Base-by-base conservation (phyloP, 2,888 invertebrate species). In the Acrobasis consociella region DNA sequence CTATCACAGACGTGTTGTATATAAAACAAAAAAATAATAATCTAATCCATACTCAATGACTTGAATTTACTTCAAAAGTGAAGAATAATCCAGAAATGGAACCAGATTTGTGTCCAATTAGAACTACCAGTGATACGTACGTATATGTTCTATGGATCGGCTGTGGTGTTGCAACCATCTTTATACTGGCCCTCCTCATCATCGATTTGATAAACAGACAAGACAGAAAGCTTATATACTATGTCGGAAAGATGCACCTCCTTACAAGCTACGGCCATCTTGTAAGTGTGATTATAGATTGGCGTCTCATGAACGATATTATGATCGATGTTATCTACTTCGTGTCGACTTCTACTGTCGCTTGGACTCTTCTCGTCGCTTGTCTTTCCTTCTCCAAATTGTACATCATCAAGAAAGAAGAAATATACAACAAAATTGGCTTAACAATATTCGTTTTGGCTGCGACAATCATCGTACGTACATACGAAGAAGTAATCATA, bases 341-440 rank as follows among this genome's bases (percentile, higher is more conserved):
- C n/a, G 8, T 56, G 5, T 42, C 56, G 2, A 56, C 56, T 10
- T 22, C 42, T 13, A 56, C 56, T 11, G 42, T 42, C 11, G 22
- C 42, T 7, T 56, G 56, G 42, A 56, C 42, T 5, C 22, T 42
- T 5, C 13, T 56, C 5, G 42, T 56, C 7, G 42, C 56, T 8
- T 56, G 56, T 56, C 17, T 56, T 9, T 56, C 56, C 17, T 56
- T 56, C 22, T 56, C 56, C 16, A 56, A 16, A 3, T 17, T 56
- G 8, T 56, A 56, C 22, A 56, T 56, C 13, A 22, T 56, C n/a
- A 56, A 56, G n/a, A 56, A 56, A 42, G 56, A 56, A 22, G 22
- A 56, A 5, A 56, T 56, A 15, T 56, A 56, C n/a, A 56, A 42
- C 46, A 56, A 22, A n/a, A 46, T 42, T 17, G 56, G 56, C 7